Evolutionary conservation across 2,113 vertebrate genomes (phyloP).

Genomic region (Thryonomys swinderianus): DNA sequence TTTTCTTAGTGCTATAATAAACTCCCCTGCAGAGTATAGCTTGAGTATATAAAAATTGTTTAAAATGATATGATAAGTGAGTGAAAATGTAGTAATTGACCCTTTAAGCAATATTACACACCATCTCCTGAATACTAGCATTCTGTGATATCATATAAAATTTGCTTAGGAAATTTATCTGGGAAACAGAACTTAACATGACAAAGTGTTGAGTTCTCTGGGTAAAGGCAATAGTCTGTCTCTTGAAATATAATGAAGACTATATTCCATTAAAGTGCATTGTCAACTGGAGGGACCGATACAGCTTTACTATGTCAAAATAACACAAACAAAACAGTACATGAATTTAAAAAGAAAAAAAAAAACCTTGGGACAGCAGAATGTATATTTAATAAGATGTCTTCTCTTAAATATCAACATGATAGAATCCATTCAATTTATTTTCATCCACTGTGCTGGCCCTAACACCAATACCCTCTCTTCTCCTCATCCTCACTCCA

Average conservation of each 20-base stretch:
- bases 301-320: conserved; percentile 11
- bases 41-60: conserved; percentile 42
- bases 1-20: neutral
- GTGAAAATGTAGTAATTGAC: neutral
- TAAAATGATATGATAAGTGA: conserved; percentile 41
- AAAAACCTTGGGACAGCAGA: neutral
- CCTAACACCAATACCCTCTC: neutral
- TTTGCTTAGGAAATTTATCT: conserved; percentile 61
- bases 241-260: conserved; percentile 33
- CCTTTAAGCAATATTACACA: conserved; percentile 24
- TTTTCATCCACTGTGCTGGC: neutral
- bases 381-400: conserved; percentile 42
- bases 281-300: neutral
- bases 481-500: neutral
- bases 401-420: neutral
- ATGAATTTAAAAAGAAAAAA: neutral
- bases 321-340: conserved; percentile 17
- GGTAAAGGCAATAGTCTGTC: conserved; percentile 33
- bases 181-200: conserved; percentile 50
- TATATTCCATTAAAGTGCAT: neutral
- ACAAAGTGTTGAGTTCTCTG: conserved; percentile 42
- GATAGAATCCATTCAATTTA: neutral
- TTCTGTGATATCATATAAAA: conserved; percentile 36
- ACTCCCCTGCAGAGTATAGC: neutral
- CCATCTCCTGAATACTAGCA: neutral